These are phyloP conservation scores for Cygnus olor DNA, from an alignment of 2,797 vertebrate species.

Conservation along the genomic window DNA sequence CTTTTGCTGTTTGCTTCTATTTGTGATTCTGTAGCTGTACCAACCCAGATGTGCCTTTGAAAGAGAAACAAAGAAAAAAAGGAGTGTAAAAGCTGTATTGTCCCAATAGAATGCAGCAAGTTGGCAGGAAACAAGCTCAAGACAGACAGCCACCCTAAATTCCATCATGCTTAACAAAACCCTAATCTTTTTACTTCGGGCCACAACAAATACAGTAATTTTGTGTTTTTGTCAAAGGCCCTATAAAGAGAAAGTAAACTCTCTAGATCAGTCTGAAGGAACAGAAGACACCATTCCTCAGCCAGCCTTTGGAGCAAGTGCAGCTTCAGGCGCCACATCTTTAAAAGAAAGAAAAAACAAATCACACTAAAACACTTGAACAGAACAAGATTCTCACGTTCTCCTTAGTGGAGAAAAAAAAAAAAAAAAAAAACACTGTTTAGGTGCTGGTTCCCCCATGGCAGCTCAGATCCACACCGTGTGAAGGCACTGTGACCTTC, in stretches of 20 bases:
- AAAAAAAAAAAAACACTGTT: not conserved
- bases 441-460: not conserved
- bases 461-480: not conserved
- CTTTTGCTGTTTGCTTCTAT: slow-evolving; percentile 15
- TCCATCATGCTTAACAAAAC: not conserved
- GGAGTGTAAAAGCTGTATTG: slow-evolving; percentile 2
- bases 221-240: not conserved
- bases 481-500: not conserved
- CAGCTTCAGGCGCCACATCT: not conserved
- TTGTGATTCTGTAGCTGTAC: slow-evolving; percentile 39
- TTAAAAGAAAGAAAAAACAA: not conserved
- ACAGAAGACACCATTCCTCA: not conserved
- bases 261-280: not conserved
- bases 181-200: not conserved
- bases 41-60: slow-evolving; percentile 12
- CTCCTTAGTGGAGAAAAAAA: not conserved
- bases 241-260: not conserved
- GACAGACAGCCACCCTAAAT: not conserved
- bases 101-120: slow-evolving; percentile 4
- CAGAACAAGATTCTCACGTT: not conserved
- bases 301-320: not conserved
- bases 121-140: slow-evolving; percentile 2
- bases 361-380: not conserved
- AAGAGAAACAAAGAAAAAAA: slow-evolving; percentile 14
- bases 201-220: not conserved